Base-by-base conservation (phyloP, 37 sponge, comb jelly and placozoan species). In the Corticium candelabrum region DNA sequence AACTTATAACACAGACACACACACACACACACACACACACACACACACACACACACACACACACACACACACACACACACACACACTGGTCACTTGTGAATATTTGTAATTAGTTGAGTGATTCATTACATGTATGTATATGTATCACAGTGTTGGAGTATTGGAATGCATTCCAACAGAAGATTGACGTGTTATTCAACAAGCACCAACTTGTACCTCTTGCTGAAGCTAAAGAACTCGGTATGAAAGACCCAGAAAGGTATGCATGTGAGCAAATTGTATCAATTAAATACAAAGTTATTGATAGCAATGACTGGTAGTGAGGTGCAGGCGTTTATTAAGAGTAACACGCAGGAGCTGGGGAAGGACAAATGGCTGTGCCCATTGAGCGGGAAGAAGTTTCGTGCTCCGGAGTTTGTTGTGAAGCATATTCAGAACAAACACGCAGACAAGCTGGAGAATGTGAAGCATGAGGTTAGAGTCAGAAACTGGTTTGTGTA, bases 331-430 rank as follows among this genome's bases (percentile, higher is more conserved):
- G 82, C 85, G 56, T 94, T 98, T 40, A 74, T 98, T 35, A 84
- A 94, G 21, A 37, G 68, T 5, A 98, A 98, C 81, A 94, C 93
- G 21, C 77, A 94, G 76, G 88, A 94, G 79, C 40, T 91, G 43
- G 80, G 86, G 1, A 84, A 88, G 69, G 89, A 87, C 67, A 98
- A 94, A 78, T 98, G 88, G 80, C 87, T 91, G 5, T 98, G 99
- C 82, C 99, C 99, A 3, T 87, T 98, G 1, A 94, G 95, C 85
- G 95, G 95, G 0, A 98, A 98, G 74, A 98, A 98, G 82, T 98
- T 98, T 68, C 88, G 87, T 50, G 99, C 90, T 33, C 90, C 95
- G 0, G 99, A 98, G 81, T 98, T 88, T 87, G 95, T 98, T 36
- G 73, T 84, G 35, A 98, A 98, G 57, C 99, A 98, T 85, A 98